A percentile compares a stretch with the other conserved stretches of the same genome.
Conservation (phyloP, 2,113 vertebrate genomes). For the Nibea albiflora region DNA sequence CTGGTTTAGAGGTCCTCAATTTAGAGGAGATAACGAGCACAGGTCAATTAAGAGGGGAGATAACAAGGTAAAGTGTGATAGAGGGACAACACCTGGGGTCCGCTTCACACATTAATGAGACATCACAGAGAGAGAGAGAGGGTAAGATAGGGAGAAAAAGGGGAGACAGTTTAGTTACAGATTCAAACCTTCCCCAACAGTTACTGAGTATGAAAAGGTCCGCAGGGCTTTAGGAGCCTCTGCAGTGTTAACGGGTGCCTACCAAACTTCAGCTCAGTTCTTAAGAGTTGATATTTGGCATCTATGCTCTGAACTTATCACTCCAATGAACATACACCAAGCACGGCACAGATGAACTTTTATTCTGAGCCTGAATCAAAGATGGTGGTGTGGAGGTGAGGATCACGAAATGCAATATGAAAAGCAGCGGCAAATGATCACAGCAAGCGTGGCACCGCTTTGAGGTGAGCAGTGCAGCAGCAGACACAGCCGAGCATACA, state of each 20-base stretch:
- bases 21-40: slow-evolving; percentile 66
- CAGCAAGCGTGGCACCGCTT: slow-evolving; percentile 7
- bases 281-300: background rate
- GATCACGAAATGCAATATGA: slow-evolving; percentile 14
- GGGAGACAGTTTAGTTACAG: slow-evolving; percentile 2
- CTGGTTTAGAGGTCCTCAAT: slow-evolving; percentile 51
- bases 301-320: background rate
- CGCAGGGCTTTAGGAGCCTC: background rate
- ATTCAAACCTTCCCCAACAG: background rate
- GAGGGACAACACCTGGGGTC: slow-evolving; percentile 46
- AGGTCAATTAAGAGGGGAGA: slow-evolving; percentile 71
- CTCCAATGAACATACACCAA: background rate
- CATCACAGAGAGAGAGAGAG: background rate
- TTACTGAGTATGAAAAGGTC: background rate
- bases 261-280: background rate
- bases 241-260: background rate
- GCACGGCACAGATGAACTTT: background rate
- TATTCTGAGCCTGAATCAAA: background rate
- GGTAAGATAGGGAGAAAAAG: background rate
- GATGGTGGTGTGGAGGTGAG: background rate
- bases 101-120: slow-evolving; percentile 62
- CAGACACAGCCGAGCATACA: slow-evolving; percentile 20
- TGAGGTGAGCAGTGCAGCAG: slow-evolving; percentile 8
- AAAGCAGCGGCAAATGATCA: background rate
- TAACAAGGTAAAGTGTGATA: slow-evolving; percentile 67